Base-by-base conservation (phyloP, 2,888 invertebrate genomes). In the Lasioglossum pauxillum region DNA sequence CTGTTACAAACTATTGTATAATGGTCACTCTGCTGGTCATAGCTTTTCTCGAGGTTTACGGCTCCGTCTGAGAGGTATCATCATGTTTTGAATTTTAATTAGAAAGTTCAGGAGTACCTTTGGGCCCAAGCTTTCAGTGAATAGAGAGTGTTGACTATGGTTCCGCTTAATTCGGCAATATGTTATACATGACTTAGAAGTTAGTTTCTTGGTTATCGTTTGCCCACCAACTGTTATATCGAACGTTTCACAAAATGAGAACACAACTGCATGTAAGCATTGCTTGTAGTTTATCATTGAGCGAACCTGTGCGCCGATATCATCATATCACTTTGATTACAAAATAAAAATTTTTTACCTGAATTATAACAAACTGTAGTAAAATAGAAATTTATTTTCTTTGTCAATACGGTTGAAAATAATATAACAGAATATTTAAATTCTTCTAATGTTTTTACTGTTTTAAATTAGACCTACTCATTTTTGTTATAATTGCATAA, bases 41-140 rank as follows among this genome's bases (percentile, higher is more conserved):
- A 79, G 82, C 83, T 89, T 89, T 84, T 60, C 78, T 82, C 83
- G 72, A 84, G 85, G 89, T 91, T 92, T 89, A 90, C 85, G 89
- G 67, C 75, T 76, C 75, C 31, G 31, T 46, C 71, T 69, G 75
- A 75, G 77, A 80, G 80, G 80, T 87, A 84, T 84, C 85, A 75
- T 77, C 82, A 84, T 79, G 84, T 87, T 87, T 87, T 90, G 90
- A 91, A 92, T 93, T 93, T 93, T 93, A 93, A 93, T 93, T 90
- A 91, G 78, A 60, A 85, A 91, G 89, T 91, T 93, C 74, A 71
- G 69, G 46, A 35, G 27, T 80, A 75, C 73, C 83, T 67, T 83
- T 64, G 74, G 75, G 60, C 72, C n/a, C 49, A n/a, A 49, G 75
- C 69, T 41, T 83, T 75, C 76, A 78, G 41, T 78, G 87, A 84